Conservation (phyloP, 2,113 vertebrate genomes). For the Camelus bactrianus region DNA sequence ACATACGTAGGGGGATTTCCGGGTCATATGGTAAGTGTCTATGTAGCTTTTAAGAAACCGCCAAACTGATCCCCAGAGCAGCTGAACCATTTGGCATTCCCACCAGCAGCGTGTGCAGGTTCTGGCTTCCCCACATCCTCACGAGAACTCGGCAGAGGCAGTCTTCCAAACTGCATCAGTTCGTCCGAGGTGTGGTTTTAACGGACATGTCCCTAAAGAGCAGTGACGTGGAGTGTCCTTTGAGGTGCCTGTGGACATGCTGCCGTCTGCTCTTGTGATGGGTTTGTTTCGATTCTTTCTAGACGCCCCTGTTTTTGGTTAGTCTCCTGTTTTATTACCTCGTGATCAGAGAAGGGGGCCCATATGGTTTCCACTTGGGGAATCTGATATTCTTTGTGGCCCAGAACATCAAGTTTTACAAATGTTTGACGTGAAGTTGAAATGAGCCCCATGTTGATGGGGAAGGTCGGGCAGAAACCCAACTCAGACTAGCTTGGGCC, state of each 20-base stretch:
- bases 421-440: not conserved
- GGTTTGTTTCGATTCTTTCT: not conserved
- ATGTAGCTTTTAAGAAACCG: not conserved
- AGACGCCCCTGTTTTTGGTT: accelerated
- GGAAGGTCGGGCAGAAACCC: not conserved
- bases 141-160: accelerated
- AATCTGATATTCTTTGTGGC: not conserved
- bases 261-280: not conserved
- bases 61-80: not conserved
- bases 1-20: not conserved
- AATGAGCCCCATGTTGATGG: not conserved
- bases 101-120: accelerated
- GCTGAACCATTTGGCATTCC: not conserved
- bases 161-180: accelerated
- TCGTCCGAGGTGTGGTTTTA: not conserved
- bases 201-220: not conserved
- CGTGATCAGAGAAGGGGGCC: not conserved
- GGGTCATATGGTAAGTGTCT: not conserved
- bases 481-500: accelerated
- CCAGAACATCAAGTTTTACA: not conserved
- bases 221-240: not conserved
- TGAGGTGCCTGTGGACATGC: not conserved
- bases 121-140: not conserved
- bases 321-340: not conserved
- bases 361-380: not conserved